A percentile compares a stretch with the other conserved stretches of the same genome.
phyloP scores from a whole-genome alignment of 2,888 invertebrate genomes.

The Caenorhabditis sp. region DNA sequence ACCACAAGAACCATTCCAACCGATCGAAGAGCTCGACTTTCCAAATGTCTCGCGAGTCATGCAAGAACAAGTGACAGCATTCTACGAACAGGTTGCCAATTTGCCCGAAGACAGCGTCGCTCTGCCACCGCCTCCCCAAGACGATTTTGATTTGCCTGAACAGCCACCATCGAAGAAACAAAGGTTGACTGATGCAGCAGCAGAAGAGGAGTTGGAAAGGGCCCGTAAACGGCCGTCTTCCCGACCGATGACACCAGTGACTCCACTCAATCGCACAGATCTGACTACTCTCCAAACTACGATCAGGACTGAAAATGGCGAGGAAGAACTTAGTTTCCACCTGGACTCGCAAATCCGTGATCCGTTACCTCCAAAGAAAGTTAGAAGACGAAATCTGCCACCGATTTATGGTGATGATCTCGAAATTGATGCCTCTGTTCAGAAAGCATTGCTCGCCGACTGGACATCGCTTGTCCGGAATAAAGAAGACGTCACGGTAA shows the following conservation, averaged over 20 bases:
- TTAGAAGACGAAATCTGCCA: constrained; percentile 6
- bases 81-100: neutral
- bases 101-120: neutral
- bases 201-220: constrained; percentile 18
- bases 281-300: constrained; percentile 27
- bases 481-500: constrained; percentile 1
- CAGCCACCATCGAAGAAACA: constrained; percentile 24
- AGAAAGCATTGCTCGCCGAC: constrained; percentile 13
- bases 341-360: constrained; percentile 6
- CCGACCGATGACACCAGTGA: constrained; percentile 37
- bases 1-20: neutral
- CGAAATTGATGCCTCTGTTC: constrained; percentile 29
- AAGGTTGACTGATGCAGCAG: neutral
- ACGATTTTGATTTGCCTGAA: neutral
- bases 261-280: constrained; percentile 16
- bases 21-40: constrained; percentile 13
- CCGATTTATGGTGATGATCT: constrained; percentile 16
- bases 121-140: constrained; percentile 23
- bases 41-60: constrained; percentile 1
- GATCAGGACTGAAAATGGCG: neutral
- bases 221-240: constrained; percentile 22
- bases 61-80: neutral
- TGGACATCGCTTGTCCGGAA: constrained; percentile 23
- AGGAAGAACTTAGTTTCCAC: neutral
- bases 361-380: neutral